Conservation (phyloP, 64 coral and sea anemone species). For the Catalaphyllia jardinei region DNA sequence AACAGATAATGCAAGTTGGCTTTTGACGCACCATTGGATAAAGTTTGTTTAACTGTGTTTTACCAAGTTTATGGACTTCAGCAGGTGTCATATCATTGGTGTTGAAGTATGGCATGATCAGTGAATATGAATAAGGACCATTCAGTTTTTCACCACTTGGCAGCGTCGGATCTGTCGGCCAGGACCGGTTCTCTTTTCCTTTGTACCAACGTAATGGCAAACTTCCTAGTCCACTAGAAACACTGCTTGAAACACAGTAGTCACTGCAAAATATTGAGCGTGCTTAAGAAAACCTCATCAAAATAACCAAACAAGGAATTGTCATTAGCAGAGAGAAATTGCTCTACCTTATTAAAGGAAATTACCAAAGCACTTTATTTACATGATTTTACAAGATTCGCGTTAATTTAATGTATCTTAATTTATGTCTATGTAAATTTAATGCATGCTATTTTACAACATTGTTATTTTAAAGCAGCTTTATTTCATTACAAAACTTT, state of each 20-base stretch:
- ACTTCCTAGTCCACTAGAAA: slow-evolving; percentile 83
- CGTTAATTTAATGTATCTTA: no score
- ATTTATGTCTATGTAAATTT: no score
- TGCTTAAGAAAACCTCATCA: no score
- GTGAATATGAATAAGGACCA: slow-evolving; percentile 65
- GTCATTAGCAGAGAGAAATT: no score
- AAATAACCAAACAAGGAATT: no score
- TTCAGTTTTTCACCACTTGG: slow-evolving; percentile 60
- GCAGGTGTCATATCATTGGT: slow-evolving; percentile 66
- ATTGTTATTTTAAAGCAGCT: no score
- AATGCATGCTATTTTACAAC: no score
- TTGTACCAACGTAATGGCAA: slow-evolving; percentile 75
- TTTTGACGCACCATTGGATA: slow-evolving; percentile 67
- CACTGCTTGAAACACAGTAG: slow-evolving; percentile 85
- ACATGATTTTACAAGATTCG: no score
- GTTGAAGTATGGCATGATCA: slow-evolving; percentile 88
- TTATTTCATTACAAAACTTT: no score
- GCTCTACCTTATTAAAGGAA: no score
- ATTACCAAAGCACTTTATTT: no score
- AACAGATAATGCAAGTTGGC: not conserved
- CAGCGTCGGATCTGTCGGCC: slow-evolving; percentile 48
- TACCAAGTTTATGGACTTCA: slow-evolving; percentile 63
- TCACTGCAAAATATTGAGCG: slow-evolving; percentile 31
- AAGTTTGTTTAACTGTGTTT: slow-evolving; percentile 54
- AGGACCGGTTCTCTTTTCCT: slow-evolving; percentile 22